Base-by-base conservation (phyloP, 2,113 vertebrate species). In the Brachirus orientalis region DNA sequence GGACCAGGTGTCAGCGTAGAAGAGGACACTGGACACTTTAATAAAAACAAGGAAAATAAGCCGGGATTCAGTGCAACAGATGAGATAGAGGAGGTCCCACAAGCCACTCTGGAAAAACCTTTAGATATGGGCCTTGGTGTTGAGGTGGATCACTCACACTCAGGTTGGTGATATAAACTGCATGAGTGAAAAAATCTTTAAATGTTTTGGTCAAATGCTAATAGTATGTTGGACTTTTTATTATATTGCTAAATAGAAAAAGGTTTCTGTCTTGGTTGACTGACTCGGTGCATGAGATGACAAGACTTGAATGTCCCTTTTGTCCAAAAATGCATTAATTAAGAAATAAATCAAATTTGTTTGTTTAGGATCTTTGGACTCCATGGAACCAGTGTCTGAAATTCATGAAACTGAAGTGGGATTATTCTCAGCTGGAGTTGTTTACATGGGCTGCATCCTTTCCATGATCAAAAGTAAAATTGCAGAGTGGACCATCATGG, bases 11-110 rank as follows among this genome's bases (percentile, higher is more conserved):
- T 87, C 16, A 83, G 56, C 2, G 45, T 89, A 38, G 82, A 88
- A 18, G 88, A 92, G 41, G 92, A 92, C 40, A 63, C 72, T 0
- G 88, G 90, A 19, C 89, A 90, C 67, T 91, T 91, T 17, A 91
- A 90, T 65, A 83, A 80, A 79, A 93, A 93, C 57, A 75, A 92
- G 85, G 89, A 92, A 58, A 75, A 86, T 68, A 88, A 76, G 41
- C 77, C 57, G 0, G 71, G 35, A 46, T 84, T 91, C 13, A 67
- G 85, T 10, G 46, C 70, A 16, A 19, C 77, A 16, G 83, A 92
- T 3, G 89, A 91, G 18, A 75, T 90, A 36, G 86, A 86, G 38
- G 90, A 75, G 72, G 70, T 77, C 33, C 87, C 89, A 38, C 87
- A 90, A 68, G 64, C 80, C 47, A 85, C 82, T 63, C 50, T 90